Base-by-base conservation (phyloP, 2,113 vertebrate species). In the Cathartes aura region DNA sequence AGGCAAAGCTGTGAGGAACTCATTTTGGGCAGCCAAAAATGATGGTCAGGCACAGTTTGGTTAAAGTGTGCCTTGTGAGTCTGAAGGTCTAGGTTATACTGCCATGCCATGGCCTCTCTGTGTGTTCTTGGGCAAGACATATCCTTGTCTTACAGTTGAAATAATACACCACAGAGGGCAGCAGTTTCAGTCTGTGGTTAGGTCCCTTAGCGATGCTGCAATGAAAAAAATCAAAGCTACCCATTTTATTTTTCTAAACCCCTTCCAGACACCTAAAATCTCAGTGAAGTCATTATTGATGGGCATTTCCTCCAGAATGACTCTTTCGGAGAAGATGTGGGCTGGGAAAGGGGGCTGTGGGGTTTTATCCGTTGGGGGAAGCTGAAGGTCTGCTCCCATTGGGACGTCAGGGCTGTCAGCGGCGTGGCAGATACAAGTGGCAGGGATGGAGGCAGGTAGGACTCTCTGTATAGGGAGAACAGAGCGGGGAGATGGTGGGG, bases 401-500 rank as follows among this genome's bases (percentile, higher is more conserved):
- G 68, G 38, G 55, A 64, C 6, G 1, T 56, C 12, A 15, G 34
- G 26, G 12, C 53, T 91, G 63, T 48, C 30, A 78, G 27, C 2
- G 5, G 13, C 1, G 0, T 36, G 36, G 48, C 30, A 94, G 29
- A 26, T 12, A 64, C 2, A 21, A 66, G 29, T 36, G 21, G 20
- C 21, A 81, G 36, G 40, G 59, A 60, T n/a, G 43, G 40, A 52
- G 72, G 22, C 22, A 48, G 36, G 12, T 38, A 59, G n/a, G 47
- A 26, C 11, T 34, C 1, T 53, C 38, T 53, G 14, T 17, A 17
- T 5, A 48, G 47, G 59, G 38, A 59, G 8, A 63, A 58, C 15
- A 16, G 7, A 59, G 4, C 1, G 2, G n/a, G 7, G 17, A 59
- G 80, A 47, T 13, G 16, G 26, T 10, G 6, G 5, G 13, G 29